A percentile compares a stretch with the other conserved stretches of the same genome.
Conservation (phyloP, 1,140 invertebrate genomes). For the Formica exsecta region DNA sequence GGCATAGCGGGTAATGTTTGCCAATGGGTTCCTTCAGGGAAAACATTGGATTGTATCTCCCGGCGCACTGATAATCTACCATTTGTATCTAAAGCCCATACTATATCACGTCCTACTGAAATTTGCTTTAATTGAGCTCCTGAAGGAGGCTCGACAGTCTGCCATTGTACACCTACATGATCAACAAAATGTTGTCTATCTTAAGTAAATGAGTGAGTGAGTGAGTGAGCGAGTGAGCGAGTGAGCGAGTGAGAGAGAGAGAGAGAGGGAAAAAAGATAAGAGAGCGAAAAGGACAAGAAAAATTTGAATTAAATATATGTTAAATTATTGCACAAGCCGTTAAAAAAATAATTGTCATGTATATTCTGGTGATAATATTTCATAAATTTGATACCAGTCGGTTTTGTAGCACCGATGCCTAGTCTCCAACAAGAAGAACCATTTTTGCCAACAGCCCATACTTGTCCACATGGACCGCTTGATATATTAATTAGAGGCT, state of each 20-base stretch:
- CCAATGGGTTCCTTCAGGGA: constrained; percentile 93
- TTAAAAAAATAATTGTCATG: neutral
- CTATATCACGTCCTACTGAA: constrained; percentile 90
- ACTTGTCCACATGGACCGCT: constrained; percentile 90
- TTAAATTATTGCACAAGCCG: neutral
- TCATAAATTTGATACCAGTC: constrained; percentile 84
- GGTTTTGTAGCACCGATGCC: constrained; percentile 90
- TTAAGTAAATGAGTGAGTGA: too few species aligned
- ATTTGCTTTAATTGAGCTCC: constrained; percentile 92
- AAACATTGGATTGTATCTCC: constrained; percentile 88
- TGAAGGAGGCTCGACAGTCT: constrained; percentile 89
- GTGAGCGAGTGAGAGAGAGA: too few species aligned
- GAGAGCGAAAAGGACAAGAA: too few species aligned
- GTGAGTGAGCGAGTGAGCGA: too few species aligned
- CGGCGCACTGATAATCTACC: constrained; percentile 90
- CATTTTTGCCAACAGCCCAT: constrained; percentile 95
- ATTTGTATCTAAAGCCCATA: constrained; percentile 90
- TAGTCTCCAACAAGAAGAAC: constrained; percentile 92
- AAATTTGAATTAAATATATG: neutral
- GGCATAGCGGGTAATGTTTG: constrained; percentile 88
- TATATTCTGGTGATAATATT: neutral
- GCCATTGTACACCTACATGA: constrained; percentile 87
- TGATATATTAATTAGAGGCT: constrained; percentile 91
- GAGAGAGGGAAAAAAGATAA: too few species aligned
- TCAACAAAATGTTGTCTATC: neutral